phyloP scores from a whole-genome alignment of 37 sponge, comb jelly and placozoan genomes.

The Amphimedon queenslandica region DNA sequence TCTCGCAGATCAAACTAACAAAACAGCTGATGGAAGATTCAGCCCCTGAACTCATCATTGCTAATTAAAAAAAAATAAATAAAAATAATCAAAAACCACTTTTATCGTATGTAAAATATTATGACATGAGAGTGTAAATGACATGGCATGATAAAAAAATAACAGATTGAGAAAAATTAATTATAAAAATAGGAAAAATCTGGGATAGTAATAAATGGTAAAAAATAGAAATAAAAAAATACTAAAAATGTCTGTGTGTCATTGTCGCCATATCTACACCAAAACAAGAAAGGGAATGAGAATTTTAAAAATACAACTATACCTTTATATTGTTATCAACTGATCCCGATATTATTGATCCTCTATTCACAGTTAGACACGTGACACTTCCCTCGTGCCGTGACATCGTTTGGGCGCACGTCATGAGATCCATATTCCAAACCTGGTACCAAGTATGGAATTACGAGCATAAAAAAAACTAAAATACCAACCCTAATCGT shows the following conservation, averaged over 20 bases:
- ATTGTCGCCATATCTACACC: background rate
- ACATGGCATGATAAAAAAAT: too few relatives aligned
- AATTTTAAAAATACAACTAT: background rate
- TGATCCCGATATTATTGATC: slow-evolving; percentile 66
- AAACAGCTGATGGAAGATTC: slow-evolving; percentile 43
- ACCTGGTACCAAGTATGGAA: slow-evolving; percentile 44
- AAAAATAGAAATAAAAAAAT: too few relatives aligned
- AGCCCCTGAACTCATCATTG: slow-evolving; percentile 35
- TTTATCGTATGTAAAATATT: too few relatives aligned
- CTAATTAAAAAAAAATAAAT: too few relatives aligned
- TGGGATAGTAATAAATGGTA: too few relatives aligned
- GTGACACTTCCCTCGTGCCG: slow-evolving; percentile 92
- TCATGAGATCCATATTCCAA: slow-evolving; percentile 89
- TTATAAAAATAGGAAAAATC: background rate
- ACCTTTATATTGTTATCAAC: slow-evolving; percentile 61
- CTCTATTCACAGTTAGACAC: slow-evolving; percentile 52
- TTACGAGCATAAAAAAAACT: background rate
- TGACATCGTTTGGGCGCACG: slow-evolving; percentile 75
- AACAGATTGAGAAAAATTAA: too few relatives aligned
- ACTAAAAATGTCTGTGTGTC: too few relatives aligned
- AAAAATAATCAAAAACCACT: too few relatives aligned
- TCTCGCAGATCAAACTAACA: slow-evolving; percentile 47
- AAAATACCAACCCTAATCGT: slow-evolving; percentile 65
- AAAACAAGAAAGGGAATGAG: background rate
- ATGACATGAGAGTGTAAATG: too few relatives aligned